Conservation (phyloP, 53 echinoderm and acorn worm genomes). For the Arbacia lixula region DNA sequence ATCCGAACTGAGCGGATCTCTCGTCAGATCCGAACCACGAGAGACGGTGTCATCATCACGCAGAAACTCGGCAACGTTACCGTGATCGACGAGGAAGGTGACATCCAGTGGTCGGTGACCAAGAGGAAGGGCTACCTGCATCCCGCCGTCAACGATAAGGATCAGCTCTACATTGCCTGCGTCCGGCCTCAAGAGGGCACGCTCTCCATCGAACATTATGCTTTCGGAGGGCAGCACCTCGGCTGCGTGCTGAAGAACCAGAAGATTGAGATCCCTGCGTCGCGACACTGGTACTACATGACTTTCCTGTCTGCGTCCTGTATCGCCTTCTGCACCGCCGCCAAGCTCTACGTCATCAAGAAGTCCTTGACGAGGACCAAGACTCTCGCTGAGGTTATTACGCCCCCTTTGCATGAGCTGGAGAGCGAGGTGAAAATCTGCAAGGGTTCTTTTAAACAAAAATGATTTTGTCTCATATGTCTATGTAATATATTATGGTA, state of each 20-base stretch:
- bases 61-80: conserved; percentile 37
- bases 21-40: conserved; percentile 35
- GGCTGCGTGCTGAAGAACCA: conserved; percentile 44
- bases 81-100: conserved; percentile 24
- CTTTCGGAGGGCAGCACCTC: conserved; percentile 35
- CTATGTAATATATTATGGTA: too few relatives aligned
- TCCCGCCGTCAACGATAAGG: conserved; percentile 41
- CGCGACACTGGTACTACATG: conserved; percentile 53
- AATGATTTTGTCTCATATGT: too few relatives aligned
- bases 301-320: conserved; percentile 48
- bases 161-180: conserved; percentile 52
- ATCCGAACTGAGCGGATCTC: conserved; percentile 30
- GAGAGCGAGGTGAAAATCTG: conserved; percentile 22
- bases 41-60: conserved; percentile 20
- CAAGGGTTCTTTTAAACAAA: too few relatives aligned
- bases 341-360: conserved; percentile 33
- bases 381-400: conserved; percentile 17
- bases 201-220: conserved; percentile 52
- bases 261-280: conserved; percentile 25
- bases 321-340: conserved; percentile 45
- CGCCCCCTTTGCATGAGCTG: conserved; percentile 8
- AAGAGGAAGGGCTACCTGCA: conserved; percentile 48
- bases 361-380: conserved; percentile 49
- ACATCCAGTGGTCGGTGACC: conserved; percentile 44
- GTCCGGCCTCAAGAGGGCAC: conserved; percentile 18